Evolutionary conservation across 2,888 invertebrate genomes (phyloP).

Genomic region (Dicycla oo): DNA sequence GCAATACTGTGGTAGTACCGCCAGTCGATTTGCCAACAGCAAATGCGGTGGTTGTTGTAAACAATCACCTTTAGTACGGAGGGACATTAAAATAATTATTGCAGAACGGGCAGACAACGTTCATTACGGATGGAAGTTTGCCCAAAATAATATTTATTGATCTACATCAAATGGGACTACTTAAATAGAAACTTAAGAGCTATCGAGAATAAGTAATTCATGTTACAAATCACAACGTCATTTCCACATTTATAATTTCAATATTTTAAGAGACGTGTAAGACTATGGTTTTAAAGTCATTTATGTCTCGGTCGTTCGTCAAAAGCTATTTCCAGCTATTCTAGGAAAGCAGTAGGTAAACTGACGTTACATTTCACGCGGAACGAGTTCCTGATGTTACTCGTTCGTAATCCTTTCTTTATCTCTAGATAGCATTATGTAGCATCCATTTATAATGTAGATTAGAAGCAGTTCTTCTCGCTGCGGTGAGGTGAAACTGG

Average conservation of each 20-base stretch:
- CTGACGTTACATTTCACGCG: constrained; percentile 1
- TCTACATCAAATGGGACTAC: constrained; percentile 66
- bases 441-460: constrained; percentile 32
- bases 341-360: constrained; percentile 14
- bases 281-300: neutral
- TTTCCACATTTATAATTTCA: neutral
- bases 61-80: constrained; percentile 68
- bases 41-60: constrained; percentile 67
- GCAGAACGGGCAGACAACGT: constrained; percentile 69
- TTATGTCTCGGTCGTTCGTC: neutral
- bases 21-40: constrained; percentile 65
- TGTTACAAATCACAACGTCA: neutral
- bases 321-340: constrained; percentile 8
- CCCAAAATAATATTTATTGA: constrained; percentile 78
- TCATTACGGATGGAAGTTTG: constrained; percentile 78
- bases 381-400: constrained; percentile 17
- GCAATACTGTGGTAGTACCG: constrained; percentile 47
- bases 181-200: constrained; percentile 58
- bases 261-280: neutral
- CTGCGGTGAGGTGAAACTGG: constrained; percentile 44
- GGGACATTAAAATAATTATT: constrained; percentile 76
- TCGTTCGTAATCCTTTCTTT: constrained; percentile 11
- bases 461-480: constrained; percentile 40
- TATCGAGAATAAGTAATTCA: constrained; percentile 28
- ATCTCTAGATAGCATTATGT: constrained; percentile 26